Evolutionary conservation across 2,113 vertebrate species (phyloP).

Genomic region (Poeciliopsis occidentalis): DNA sequence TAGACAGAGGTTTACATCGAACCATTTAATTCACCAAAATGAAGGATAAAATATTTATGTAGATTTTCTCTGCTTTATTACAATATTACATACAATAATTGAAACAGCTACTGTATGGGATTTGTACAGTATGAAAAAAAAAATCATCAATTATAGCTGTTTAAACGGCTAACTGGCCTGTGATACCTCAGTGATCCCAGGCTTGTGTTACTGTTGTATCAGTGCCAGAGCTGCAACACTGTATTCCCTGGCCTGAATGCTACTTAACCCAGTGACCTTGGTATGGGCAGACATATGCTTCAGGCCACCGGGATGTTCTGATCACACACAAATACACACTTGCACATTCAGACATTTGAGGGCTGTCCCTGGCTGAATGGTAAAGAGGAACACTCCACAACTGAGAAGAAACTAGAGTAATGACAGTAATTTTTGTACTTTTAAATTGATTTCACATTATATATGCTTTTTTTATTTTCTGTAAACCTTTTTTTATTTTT

Average conservation of each 20-base stretch:
- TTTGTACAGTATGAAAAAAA: not conserved
- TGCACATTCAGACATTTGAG: constrained; percentile 14
- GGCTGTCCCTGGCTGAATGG: constrained; percentile 14
- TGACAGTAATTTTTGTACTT: not conserved
- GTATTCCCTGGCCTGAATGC: constrained; percentile 63
- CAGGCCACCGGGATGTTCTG: constrained; percentile 32
- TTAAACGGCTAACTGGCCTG: constrained; percentile 1
- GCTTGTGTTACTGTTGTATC: constrained; percentile 44
- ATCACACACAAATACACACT: constrained; percentile 11
- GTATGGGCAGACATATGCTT: constrained; percentile 59
- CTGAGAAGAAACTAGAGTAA: not conserved
- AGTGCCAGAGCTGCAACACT: constrained; percentile 48
- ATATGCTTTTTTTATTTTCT: not conserved
- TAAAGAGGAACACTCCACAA: not conserved
- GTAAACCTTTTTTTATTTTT: not conserved
- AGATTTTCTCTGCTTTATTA: not conserved
- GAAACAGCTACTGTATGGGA: not conserved
- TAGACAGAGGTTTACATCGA: not conserved
- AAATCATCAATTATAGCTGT: not conserved
- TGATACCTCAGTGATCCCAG: constrained; percentile 21
- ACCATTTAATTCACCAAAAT: not conserved
- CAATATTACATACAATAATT: not conserved
- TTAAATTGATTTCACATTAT: not conserved
- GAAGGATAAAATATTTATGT: not conserved
- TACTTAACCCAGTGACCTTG: constrained; percentile 71